Evolutionary conservation across 1,140 invertebrate species (phyloP), one percentile per base, ranked within the genome.

Genomic region (Aleiodes sp.): DNA sequence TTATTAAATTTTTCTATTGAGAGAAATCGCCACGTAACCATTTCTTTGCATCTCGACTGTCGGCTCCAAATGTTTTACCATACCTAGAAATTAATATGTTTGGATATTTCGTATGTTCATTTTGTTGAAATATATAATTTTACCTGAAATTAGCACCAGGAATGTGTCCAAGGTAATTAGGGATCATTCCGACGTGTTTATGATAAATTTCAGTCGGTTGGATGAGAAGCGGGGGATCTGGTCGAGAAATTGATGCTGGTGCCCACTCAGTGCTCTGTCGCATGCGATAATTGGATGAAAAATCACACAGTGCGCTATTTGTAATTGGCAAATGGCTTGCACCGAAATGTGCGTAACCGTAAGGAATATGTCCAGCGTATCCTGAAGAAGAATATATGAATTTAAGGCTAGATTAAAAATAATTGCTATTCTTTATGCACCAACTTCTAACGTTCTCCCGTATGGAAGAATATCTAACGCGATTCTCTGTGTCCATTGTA

Each of bases 131-230:
- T 29, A 67, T 61, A 26, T 46, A 64, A 12, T 61, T 19, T 64
- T 66, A 91, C 89, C 90, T 89, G 75, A 90, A 91, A 70, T 87
- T 86, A 60, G 87, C 87, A 41, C 92, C 92, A 0, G 92, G 92
- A 57, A 93, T 88, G 74, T 94, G 92, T 1, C 92, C 92, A 3
- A 88, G 87, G 80, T 94, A 94, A 77, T 91, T 91, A 0, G 92
- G 92, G 62, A 93, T 76, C 84, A 92, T 88, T 9, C 92, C 91
- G 35, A 90, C 87, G 68, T 92, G 88, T 68, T 90, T 89, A 73
- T 91, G 89, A 70, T 93, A 93, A 33, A 93, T 89, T 75, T 90
- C 86, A 21, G 84, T 82, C 4, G 87, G 83, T 74, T 86, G 77
- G 26, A 87, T 83, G 10, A 84, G 35, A 9, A 87, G 75, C 1